phyloP scores from a whole-genome alignment of 2,797 vertebrate species.

The Syngnathus rostellatus region DNA sequence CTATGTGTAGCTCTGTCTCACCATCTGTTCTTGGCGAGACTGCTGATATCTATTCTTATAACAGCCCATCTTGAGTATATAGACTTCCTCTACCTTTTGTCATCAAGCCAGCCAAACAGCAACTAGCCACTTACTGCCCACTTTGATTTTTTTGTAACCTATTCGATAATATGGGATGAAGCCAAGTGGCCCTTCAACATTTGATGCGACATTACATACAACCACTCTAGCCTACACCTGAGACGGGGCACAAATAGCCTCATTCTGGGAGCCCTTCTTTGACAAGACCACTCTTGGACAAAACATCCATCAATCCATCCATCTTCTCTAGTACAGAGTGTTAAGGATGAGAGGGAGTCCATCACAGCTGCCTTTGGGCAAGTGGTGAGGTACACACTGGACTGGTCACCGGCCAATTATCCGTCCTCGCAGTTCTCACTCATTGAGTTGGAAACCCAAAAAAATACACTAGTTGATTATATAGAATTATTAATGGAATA shows the following conservation, averaged over 20 bases:
- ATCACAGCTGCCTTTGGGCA: not conserved
- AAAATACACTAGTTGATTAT: no score
- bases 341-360: not conserved
- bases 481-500: no score
- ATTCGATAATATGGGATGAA: slow-evolving; percentile 29
- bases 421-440: not conserved
- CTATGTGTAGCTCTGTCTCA: slow-evolving; percentile 54
- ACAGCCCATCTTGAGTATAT: slow-evolving; percentile 54
- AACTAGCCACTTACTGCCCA: slow-evolving; percentile 20
- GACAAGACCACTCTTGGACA: slow-evolving; percentile 27
- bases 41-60: slow-evolving; percentile 58
- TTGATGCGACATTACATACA: slow-evolving; percentile 19
- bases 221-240: slow-evolving; percentile 27
- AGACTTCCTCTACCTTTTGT: slow-evolving; percentile 28
- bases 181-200: slow-evolving; percentile 24
- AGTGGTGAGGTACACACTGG: not conserved
- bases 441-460: slow-evolving; percentile 7
- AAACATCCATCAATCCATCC: not conserved
- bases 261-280: slow-evolving; percentile 39
- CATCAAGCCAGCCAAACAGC: slow-evolving; percentile 11
- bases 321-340: not conserved
- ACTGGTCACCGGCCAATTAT: not conserved
- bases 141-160: slow-evolving; percentile 27
- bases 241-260: slow-evolving; percentile 52
- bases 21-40: slow-evolving; percentile 69